Percentiles rank a stretch among this genome's conserved stretches.
phyloP scores from a whole-genome alignment of 2,113 vertebrate genomes.

The Proteles cristata region DNA sequence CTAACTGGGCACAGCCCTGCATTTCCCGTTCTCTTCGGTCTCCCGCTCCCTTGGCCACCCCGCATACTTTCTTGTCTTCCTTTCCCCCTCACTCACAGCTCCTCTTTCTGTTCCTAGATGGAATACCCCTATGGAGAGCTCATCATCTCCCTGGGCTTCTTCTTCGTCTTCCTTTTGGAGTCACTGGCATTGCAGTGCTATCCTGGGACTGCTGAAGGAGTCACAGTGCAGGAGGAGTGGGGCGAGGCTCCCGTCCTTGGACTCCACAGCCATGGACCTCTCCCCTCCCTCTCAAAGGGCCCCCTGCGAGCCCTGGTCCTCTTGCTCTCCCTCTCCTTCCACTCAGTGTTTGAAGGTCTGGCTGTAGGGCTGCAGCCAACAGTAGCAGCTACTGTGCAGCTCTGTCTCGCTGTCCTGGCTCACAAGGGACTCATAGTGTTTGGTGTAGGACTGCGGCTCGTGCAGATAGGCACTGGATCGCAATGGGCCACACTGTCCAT shows the following conservation, averaged over 20 bases:
- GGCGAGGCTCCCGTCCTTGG: background rate
- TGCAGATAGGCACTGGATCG: slow-evolving; percentile 84
- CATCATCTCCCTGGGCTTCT: slow-evolving; percentile 92
- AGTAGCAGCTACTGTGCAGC: slow-evolving; percentile 88
- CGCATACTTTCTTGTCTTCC: background rate
- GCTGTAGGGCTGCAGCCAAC: slow-evolving; percentile 92
- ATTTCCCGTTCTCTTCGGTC: background rate
- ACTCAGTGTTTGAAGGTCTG: slow-evolving; percentile 93
- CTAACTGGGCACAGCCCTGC: background rate
- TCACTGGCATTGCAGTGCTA: slow-evolving; percentile 87
- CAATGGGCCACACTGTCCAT: slow-evolving; percentile 90
- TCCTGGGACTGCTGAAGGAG: background rate
- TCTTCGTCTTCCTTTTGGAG: slow-evolving; percentile 92
- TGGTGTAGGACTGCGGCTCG: slow-evolving; percentile 91
- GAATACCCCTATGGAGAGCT: slow-evolving; percentile 91
- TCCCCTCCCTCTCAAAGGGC: slow-evolving; percentile 80
- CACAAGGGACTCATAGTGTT: slow-evolving; percentile 95
- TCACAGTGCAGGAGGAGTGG: slow-evolving; percentile 8
- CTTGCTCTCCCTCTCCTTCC: slow-evolving; percentile 93
- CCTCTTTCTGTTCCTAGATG: slow-evolving; percentile 51
- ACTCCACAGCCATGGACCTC: slow-evolving; percentile 62
- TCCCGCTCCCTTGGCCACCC: background rate
- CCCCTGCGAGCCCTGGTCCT: slow-evolving; percentile 92
- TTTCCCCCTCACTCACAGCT: background rate
- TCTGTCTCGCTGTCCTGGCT: slow-evolving; percentile 92